phyloP scores from a whole-genome alignment of 2,888 invertebrate species.

The Cantharis rustica region DNA sequence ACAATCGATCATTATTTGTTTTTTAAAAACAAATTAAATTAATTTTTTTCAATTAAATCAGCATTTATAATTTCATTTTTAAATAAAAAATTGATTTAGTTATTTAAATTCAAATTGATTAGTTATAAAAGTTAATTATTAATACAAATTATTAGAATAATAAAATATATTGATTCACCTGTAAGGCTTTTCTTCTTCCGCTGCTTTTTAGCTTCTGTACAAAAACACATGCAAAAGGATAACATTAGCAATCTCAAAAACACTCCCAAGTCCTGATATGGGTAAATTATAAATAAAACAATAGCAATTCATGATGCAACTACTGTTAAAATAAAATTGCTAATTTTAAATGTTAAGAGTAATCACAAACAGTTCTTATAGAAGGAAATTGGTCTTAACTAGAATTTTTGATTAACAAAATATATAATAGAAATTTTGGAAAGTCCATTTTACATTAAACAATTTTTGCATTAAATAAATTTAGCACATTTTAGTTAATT shows the following conservation, averaged over 20 bases:
- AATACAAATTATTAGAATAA: constrained; percentile 42
- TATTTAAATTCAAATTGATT: neutral
- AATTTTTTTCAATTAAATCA: neutral
- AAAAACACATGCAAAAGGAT: constrained; percentile 61
- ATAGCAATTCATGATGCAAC: constrained; percentile 27
- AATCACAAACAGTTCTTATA: neutral
- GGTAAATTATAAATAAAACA: constrained; percentile 48
- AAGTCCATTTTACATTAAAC: neutral
- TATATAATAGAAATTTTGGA: neutral
- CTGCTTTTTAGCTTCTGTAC: constrained; percentile 93
- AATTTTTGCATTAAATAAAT: neutral
- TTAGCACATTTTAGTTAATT: neutral
- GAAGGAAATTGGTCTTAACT: neutral
- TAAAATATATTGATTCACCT: constrained; percentile 73
- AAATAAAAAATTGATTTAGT: neutral
- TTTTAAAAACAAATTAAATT: neutral
- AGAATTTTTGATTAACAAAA: neutral
- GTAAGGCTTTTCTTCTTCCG: constrained; percentile 90
- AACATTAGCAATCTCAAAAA: constrained; percentile 59
- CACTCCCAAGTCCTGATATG: constrained; percentile 57
- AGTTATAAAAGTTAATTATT: neutral
- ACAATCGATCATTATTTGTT: neutral
- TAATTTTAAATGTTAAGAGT: constrained; percentile 9
- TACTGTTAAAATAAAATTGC: constrained; percentile 5
- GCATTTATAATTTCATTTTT: neutral